Percentiles rank a stretch among this genome's conserved stretches.
Evolutionary conservation across 2,113 vertebrate species (phyloP).

Genomic region (Poeciliopsis occidentalis): DNA sequence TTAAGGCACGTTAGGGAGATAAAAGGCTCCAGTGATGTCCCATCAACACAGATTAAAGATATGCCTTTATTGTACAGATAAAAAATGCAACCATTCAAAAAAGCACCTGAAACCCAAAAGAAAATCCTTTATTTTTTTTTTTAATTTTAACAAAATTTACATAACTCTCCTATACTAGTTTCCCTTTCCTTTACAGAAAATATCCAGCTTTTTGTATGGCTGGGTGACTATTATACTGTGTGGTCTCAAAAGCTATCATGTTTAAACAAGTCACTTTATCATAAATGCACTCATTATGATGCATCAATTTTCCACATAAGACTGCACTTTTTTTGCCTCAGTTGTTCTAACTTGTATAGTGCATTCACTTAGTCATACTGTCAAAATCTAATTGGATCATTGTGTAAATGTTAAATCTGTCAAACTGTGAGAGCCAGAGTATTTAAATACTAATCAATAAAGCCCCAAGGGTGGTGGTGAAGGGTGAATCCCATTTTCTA

Average conservation of each 20-base stretch:
- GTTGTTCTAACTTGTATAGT: neutral
- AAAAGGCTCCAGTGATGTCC: conserved; percentile 36
- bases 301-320: neutral
- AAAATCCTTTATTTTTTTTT: neutral
- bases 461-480: neutral
- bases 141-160: neutral
- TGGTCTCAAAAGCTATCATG: neutral
- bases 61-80: conserved; percentile 15
- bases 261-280: neutral
- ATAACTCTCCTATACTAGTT: neutral
- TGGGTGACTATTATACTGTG: no score
- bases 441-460: neutral
- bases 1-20: conserved; percentile 16
- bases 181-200: neutral
- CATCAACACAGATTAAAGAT: conserved; percentile 39
- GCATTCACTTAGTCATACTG: neutral
- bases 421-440: neutral
- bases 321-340: neutral
- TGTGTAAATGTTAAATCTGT: neutral
- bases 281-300: neutral
- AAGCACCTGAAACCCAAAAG: neutral
- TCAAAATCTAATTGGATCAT: neutral
- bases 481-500: neutral
- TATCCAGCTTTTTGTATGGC: neutral
- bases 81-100: conserved; percentile 39